Evolutionary conservation across 1,140 invertebrate genomes (phyloP).

Genomic region (Nilaparvata lugens): DNA sequence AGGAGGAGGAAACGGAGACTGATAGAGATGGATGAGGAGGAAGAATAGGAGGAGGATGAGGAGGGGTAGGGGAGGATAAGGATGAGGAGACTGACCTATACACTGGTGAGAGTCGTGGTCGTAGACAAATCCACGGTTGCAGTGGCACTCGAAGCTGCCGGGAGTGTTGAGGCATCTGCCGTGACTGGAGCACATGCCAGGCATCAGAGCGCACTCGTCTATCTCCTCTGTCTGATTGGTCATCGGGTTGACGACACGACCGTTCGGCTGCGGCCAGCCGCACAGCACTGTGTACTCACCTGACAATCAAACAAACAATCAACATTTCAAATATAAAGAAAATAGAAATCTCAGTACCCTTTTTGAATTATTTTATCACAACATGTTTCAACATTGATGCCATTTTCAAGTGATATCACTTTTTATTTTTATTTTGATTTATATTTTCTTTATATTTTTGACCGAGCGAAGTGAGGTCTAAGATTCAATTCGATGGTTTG

Average conservation of each 20-base stretch:
- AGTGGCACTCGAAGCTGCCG: constrained; percentile 62
- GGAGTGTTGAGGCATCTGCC: constrained; percentile 72
- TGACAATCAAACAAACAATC: constrained; percentile 32
- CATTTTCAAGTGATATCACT: too few relatives aligned
- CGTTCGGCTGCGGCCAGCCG: constrained; percentile 45
- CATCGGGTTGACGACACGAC: constrained; percentile 63
- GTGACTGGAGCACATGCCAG: constrained; percentile 66
- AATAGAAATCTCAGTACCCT: too few relatives aligned
- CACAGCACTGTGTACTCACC: constrained; percentile 51
- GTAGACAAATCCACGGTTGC: constrained; percentile 59
- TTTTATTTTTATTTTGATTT: not conserved
- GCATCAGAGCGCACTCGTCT: constrained; percentile 74
- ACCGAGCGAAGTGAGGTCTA: too few relatives aligned
- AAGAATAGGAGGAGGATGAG: too few relatives aligned
- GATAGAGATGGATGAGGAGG: too few relatives aligned
- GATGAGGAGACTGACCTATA: constrained; percentile 39
- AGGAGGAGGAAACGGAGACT: too few relatives aligned
- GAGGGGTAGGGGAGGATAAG: not conserved
- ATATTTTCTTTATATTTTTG: not conserved
- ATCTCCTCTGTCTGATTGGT: constrained; percentile 67
- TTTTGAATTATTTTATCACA: too few relatives aligned
- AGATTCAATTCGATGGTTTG: too few relatives aligned
- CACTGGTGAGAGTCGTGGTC: constrained; percentile 68
- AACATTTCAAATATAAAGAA: too few relatives aligned
- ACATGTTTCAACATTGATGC: too few relatives aligned